These are phyloP conservation scores for Sebastes cheni DNA, from an alignment of 2,797 vertebrate genomes.

Conservation along the genomic window DNA sequence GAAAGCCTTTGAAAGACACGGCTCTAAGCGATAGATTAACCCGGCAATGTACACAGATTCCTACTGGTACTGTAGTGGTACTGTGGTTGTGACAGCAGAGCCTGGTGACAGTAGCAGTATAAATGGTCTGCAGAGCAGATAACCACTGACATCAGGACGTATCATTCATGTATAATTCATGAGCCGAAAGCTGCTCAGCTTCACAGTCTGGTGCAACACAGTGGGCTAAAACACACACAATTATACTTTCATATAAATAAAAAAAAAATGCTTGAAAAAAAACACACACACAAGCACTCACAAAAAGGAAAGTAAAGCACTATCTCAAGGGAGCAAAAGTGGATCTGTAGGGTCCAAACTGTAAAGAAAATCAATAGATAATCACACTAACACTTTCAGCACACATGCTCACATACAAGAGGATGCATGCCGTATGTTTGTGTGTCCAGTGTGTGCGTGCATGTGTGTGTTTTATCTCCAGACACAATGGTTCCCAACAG, in stretches of 20 bases:
- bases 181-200: constrained; percentile 11
- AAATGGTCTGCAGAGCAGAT: constrained; percentile 22
- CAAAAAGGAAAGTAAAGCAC: neutral
- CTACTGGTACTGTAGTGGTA: neutral
- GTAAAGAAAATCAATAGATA: constrained; percentile 15
- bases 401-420: neutral
- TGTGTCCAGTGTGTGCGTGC: neutral
- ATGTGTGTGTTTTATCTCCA: neutral
- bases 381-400: constrained; percentile 1
- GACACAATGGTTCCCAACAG: constrained; percentile 43
- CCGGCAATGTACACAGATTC: neutral
- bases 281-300: neutral
- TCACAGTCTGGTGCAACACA: neutral
- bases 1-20: neutral
- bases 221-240: neutral
- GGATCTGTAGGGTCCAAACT: neutral
- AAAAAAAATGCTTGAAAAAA: neutral
- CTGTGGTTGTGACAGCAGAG: constrained; percentile 1
- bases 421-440: neutral
- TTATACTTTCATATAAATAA: neutral
- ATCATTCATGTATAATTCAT: constrained; percentile 54
- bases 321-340: neutral
- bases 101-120: neutral
- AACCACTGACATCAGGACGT: constrained; percentile 13
- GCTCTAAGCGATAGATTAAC: neutral